phyloP scores from a whole-genome alignment of 53 echinoderm and acorn worm species.

The Actinopyga echinites region DNA sequence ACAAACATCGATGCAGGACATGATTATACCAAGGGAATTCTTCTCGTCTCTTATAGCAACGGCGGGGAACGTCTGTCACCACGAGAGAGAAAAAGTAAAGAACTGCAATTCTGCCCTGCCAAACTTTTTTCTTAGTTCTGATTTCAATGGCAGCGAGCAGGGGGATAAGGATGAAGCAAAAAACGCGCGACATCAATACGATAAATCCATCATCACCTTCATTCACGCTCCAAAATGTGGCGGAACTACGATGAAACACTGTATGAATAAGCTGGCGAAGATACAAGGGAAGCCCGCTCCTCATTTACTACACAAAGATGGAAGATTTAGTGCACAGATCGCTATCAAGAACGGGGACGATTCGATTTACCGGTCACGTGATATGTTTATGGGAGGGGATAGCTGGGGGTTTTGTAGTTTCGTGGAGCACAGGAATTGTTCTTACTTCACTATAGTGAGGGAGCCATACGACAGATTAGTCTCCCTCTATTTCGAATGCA shows the following conservation, averaged over 20 bases:
- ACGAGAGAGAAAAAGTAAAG: too few species aligned
- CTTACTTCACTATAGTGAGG: not conserved
- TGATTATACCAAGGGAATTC: too few species aligned
- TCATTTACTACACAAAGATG: not conserved
- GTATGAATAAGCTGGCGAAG: not conserved
- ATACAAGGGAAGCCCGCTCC: not conserved
- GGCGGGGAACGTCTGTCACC: too few species aligned
- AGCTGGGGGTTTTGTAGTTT: not conserved
- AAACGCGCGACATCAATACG: not conserved
- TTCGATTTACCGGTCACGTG: not conserved
- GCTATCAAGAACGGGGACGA: not conserved
- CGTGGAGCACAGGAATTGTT: not conserved
- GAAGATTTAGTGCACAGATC: not conserved
- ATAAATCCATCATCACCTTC: not conserved
- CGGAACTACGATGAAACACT: not conserved
- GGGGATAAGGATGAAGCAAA: not conserved
- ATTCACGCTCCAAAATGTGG: not conserved
- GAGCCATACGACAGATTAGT: not conserved
- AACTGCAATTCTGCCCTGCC: not conserved
- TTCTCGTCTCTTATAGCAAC: too few species aligned
- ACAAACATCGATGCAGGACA: too few species aligned
- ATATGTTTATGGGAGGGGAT: not conserved
- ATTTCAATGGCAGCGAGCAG: too few species aligned
- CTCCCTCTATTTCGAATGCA: not conserved
- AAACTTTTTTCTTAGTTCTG: not conserved